Conservation (phyloP, 2,797 vertebrate species). For the Muscicapa comitata region DNA sequence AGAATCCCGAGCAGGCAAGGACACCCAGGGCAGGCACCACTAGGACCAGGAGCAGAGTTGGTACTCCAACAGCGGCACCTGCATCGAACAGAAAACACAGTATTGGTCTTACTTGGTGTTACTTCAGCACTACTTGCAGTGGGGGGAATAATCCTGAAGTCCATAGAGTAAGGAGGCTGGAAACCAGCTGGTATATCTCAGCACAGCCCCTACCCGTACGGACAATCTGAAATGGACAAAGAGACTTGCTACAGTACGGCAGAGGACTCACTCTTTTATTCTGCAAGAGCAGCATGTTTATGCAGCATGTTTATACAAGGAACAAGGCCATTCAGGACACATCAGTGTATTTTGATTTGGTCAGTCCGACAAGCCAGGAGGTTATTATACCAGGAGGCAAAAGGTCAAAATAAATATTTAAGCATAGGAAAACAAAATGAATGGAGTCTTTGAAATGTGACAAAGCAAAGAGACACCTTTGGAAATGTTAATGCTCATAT, state of each 20-base stretch:
- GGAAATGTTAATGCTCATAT: constrained; percentile 32
- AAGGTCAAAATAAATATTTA: constrained; percentile 59
- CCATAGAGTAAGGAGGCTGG: not conserved
- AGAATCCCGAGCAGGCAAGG: constrained; percentile 85
- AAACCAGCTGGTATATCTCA: not conserved
- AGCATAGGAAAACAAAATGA: constrained; percentile 31
- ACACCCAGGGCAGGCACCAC: constrained; percentile 79
- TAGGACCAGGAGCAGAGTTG: constrained; percentile 72
- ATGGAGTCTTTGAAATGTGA: constrained; percentile 44
- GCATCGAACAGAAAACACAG: not conserved
- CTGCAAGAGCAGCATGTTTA: not conserved
- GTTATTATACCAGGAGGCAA: constrained; percentile 2
- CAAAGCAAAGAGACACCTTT: constrained; percentile 34
- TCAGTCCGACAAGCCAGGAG: not conserved
- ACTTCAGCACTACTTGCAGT: not conserved
- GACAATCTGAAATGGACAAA: not conserved
- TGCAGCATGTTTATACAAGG: not conserved
- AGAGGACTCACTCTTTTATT: not conserved
- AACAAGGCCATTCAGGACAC: not conserved
- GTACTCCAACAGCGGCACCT: constrained; percentile 77
- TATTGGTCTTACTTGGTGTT: not conserved
- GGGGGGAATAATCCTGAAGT: not conserved
- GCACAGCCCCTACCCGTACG: not conserved
- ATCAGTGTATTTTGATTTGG: not conserved
- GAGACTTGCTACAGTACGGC: not conserved